phyloP scores from a whole-genome alignment of 2,797 vertebrate genomes.

The Myotis pilosus region DNA sequence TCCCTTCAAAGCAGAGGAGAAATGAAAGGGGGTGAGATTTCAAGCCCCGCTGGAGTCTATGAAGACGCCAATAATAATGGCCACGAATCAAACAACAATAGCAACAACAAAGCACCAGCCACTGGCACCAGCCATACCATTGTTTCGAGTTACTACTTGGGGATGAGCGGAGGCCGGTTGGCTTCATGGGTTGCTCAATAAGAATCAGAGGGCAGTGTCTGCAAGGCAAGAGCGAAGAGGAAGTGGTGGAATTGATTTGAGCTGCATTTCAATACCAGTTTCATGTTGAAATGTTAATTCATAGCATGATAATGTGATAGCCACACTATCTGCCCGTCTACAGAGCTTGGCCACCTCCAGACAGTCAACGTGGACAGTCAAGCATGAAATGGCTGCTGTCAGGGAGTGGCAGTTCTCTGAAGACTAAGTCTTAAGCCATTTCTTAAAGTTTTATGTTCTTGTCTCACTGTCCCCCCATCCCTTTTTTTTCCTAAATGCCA shows the following conservation, averaged over 20 bases:
- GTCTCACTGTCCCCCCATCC: background rate
- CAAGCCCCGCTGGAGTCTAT: background rate
- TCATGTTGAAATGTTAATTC: conserved; percentile 32
- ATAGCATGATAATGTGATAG: background rate
- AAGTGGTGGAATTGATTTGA: background rate
- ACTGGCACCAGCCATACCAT: background rate
- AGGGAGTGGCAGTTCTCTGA: conserved; percentile 14
- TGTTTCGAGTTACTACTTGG: background rate
- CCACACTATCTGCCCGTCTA: background rate
- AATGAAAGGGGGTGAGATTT: background rate
- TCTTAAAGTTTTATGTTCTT: background rate
- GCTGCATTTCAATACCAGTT: background rate
- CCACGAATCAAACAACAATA: background rate
- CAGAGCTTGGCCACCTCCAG: conserved; percentile 6
- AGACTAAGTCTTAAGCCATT: background rate
- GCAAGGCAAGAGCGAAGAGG: background rate
- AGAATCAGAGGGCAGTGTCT: background rate
- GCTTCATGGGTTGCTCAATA: background rate
- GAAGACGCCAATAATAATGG: background rate
- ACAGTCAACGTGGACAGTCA: conserved; percentile 22
- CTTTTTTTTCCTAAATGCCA: background rate
- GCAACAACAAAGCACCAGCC: background rate
- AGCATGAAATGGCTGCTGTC: background rate
- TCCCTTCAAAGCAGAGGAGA: conserved; percentile 25
- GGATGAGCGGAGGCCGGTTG: background rate